Base-by-base conservation (phyloP, 2,113 vertebrate species). In the Microcebus murinus region DNA sequence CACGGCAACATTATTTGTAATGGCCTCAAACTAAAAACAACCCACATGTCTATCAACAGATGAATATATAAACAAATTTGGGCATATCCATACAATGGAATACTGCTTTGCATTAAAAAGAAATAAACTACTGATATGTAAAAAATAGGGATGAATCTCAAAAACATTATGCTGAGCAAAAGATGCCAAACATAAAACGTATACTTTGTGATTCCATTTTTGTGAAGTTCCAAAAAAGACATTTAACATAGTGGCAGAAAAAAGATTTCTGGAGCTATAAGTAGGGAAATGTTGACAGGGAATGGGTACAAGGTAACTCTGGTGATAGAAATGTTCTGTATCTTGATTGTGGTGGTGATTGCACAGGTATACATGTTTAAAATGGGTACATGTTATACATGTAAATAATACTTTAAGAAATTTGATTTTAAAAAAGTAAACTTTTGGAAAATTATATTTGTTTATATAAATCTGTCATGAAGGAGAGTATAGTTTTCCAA, bases 401-500 rank as follows among this genome's bases (percentile, higher is more conserved):
- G 1, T 50, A 67, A 96, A 50, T 25, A 42, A 88, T 34, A 83
- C 2, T 6, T 88, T 27, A 74, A 59, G 87, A 73, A 65, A 68
- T 42, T 45, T 87, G 29, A 74, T 87, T 87, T 88, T 52, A 71
- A 74, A 68, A n/a, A 80, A 70, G 48, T 31, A 57, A 68, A 55
- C n/a, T 21, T 42, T 84, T 61, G 70, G 20, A 57, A 76, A 92
- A 63, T 61, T 81, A 42, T 74, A 34, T 91, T 39, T 89, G 76
- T 61, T 91, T 82, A 61, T 71, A 68, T 79, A 71, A 88, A 55
- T 25, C 57, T 83, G 34, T 87, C 29, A 50, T 67, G 65, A 91
- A 80, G 52, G 25, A 42, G 61, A 81, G 13, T 86, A 89, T 90
- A 70, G 52, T 95, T 82, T 90, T 87, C 23, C 9, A 48, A 52